phyloP scores from a whole-genome alignment of 2,113 vertebrate genomes.

The Cranoglanis bouderius region DNA sequence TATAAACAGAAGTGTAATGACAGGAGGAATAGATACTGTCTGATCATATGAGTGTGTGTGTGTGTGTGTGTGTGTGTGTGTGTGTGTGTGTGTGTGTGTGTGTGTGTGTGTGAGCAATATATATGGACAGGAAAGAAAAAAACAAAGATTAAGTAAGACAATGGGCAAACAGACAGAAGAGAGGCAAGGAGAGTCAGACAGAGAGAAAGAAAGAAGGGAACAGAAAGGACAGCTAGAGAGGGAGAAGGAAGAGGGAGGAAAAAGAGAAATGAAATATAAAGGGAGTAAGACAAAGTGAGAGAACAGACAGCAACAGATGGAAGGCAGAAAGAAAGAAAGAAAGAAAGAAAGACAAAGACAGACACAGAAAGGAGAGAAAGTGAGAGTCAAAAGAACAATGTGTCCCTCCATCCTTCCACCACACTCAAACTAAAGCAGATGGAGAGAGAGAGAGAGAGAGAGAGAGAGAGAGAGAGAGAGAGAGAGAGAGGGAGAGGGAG shows the following conservation, averaged over 20 bases:
- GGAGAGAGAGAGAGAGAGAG: neutral
- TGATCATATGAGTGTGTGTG: neutral
- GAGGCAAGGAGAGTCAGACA: neutral
- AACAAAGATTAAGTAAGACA: neutral
- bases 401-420: neutral
- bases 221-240: neutral
- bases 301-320: neutral
- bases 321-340: neutral
- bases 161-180: neutral
- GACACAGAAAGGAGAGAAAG: neutral
- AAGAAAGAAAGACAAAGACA: too few species aligned
- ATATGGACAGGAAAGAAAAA: neutral
- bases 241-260: neutral
- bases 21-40: too few species aligned
- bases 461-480: constrained; percentile 7
- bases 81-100: neutral
- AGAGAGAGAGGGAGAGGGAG: neutral
- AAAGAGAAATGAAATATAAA: neutral
- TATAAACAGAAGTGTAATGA: neutral
- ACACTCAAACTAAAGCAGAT: constrained; percentile 3
- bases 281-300: neutral
- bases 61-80: neutral
- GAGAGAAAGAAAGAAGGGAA: neutral
- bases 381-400: neutral
- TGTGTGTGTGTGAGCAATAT: neutral